These are phyloP conservation scores for Cryptotermes secundus DNA, from an alignment of 1,140 invertebrate genomes.

Conservation along the genomic window DNA sequence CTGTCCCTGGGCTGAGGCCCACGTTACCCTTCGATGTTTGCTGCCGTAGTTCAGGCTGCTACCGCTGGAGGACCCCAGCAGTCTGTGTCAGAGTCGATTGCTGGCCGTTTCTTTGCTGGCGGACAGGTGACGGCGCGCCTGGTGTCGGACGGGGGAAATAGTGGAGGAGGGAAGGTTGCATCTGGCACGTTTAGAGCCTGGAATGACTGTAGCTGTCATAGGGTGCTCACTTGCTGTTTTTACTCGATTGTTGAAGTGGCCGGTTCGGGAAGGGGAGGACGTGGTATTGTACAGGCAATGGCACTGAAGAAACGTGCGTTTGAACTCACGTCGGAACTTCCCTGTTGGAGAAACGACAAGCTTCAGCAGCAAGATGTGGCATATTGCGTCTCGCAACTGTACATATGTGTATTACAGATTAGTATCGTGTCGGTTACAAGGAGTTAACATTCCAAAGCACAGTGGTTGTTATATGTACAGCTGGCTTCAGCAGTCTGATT, in stretches of 20 bases:
- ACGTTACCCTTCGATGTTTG: constrained; percentile 26
- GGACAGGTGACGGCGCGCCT: background rate
- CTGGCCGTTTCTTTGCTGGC: background rate
- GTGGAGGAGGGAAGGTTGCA: background rate
- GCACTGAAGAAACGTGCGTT: constrained; percentile 32
- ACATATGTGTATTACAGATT: too few relatives aligned
- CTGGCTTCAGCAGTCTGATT: too few relatives aligned
- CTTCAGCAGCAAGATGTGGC: background rate
- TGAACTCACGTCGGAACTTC: constrained; percentile 33
- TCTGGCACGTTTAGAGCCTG: background rate
- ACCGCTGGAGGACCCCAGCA: background rate
- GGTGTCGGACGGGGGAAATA: background rate
- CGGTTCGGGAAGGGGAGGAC: background rate
- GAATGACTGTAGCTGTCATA: background rate
- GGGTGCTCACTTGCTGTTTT: constrained; percentile 15
- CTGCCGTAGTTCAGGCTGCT: background rate
- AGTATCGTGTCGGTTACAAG: too few relatives aligned
- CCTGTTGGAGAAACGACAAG: constrained; percentile 24
- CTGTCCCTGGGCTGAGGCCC: background rate
- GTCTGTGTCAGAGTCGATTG: constrained; percentile 14
- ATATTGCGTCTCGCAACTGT: too few relatives aligned
- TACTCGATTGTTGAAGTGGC: background rate
- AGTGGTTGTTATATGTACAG: too few relatives aligned
- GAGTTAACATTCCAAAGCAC: too few relatives aligned
- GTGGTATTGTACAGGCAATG: background rate